Conservation (phyloP, 1,140 invertebrate genomes). For the Heliconius nattereri region DNA sequence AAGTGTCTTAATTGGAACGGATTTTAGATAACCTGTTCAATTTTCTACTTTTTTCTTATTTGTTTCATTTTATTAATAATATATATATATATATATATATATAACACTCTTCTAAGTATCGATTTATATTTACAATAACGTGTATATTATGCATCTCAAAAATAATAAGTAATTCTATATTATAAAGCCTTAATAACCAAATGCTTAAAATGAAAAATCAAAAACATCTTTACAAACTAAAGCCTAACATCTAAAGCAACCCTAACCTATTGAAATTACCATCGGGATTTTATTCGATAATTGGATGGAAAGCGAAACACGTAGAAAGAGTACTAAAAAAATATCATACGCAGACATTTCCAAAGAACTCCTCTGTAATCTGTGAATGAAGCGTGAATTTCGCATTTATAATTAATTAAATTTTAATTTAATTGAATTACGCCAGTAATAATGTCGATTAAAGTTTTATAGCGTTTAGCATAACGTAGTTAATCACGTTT, state of each 20-base stretch:
- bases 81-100: too few relatives aligned
- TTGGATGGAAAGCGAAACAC: slow-evolving; percentile 25
- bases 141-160: too few relatives aligned
- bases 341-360: background rate
- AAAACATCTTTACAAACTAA: background rate
- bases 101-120: too few relatives aligned
- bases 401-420: background rate
- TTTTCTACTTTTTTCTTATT: too few relatives aligned
- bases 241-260: background rate
- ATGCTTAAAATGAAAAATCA: background rate
- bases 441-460: background rate
- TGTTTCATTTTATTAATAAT: too few relatives aligned
- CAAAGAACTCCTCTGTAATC: background rate
- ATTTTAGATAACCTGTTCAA: too few relatives aligned
- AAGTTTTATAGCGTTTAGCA: background rate
- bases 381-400: background rate
- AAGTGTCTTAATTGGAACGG: too few relatives aligned
- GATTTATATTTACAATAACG: too few relatives aligned
- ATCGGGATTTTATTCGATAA: slow-evolving; percentile 21
- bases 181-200: background rate
- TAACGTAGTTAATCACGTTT: background rate
- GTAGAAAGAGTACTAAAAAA: background rate
- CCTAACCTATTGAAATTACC: slow-evolving; percentile 12
- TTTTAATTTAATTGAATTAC: slow-evolving; percentile 7
- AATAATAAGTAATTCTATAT: too few relatives aligned